Evolutionary conservation across 53 echinoderm and acorn worm species (phyloP), one percentile per base, ranked within the genome.

Genomic region (Crossaster papposus): DNA sequence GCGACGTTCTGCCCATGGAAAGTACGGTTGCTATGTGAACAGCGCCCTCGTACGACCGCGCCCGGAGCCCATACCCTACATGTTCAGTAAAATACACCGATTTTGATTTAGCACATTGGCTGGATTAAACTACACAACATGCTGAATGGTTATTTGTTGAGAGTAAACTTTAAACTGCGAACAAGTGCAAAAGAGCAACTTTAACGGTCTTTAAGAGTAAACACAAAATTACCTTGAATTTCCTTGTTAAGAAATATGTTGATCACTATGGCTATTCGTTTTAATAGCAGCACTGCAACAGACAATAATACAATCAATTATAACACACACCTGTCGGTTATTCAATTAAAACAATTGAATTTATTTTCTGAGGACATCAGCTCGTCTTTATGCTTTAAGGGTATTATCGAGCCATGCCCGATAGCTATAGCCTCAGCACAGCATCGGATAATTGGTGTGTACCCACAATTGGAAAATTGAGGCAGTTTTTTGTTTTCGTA

Each of bases 201-300:
- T 52, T 51, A 51, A 79, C 79, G 79, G 53, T 79, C n/a, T n/a
- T n/a, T 54, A 79, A 79, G 38, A 79, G 79, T 52, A 52, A 50
- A 79, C 51, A 51, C 51, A 29, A 51, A 26, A 53, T 51, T 53
- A 51, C 53, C 18, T 51, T 54, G 31, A 18, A 32, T 70, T 13
- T 79, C 14, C 50, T 24, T 53, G 30, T 28, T 17, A 26, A 51
- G 29, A 32, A 30, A 29, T 79, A 29, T 0, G 18, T 51, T 53
- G 6, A 53, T 51, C 53, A 52, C 31, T 53, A 14, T 53, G 38
- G 79, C 17, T 53, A n/a, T 51, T 54, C 54, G 26, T 52, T 26
- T 70, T 23, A 6, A 29, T 9, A 31, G 31, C 29, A 4, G 14
- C 31, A 58, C 15, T 58, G 58, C 44, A 58, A 58, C 58, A 58